Evolutionary conservation across 2,888 invertebrate genomes (phyloP), one percentile per base, ranked within the genome.

Genomic region (Dryomyza anilis): DNA sequence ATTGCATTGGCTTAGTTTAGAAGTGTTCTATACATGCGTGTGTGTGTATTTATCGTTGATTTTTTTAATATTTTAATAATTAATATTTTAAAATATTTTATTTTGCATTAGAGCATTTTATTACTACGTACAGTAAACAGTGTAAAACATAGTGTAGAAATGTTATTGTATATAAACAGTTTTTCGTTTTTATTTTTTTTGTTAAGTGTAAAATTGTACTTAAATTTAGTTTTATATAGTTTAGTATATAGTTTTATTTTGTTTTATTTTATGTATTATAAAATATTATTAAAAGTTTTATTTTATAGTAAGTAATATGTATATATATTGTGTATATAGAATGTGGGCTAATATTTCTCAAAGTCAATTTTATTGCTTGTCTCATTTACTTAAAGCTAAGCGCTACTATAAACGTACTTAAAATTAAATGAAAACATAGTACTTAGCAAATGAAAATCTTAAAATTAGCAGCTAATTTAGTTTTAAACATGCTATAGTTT

Each of bases 141-240:
- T n/a, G n/a, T n/a, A 55, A 33, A 12, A 36, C 21, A 30, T 23
- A 7, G n/a, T n/a, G 23, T 50, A n/a, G 14, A n/a, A 23, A 14
- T 8, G 7, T 23, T 21, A 10, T 16, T 21, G 6, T 21, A 55
- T 56, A 23, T 52, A 52, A n/a, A 52, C 16, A 27, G n/a, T n/a
- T 27, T 8, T 27, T 55, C 6, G 21, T 3, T 33, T 12, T 5
- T 55, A 21, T 55, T 36, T 23, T 21, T 36, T 56, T 53, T 29
- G 30, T 53, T 5, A 25, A 33, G 59, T 59, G 59, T 48, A 59
- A 59, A 59, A 46, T 59, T 59, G 59, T 59, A 59, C 59, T 59
- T 59, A 59, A 58, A 59, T 59, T 21, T 46, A 59, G 27, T n/a
- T n/a, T n/a, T n/a, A n/a, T n/a, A n/a, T n/a, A n/a, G n/a, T n/a